phyloP scores from a whole-genome alignment of 2,797 vertebrate species.

The Labroides dimidiatus region DNA sequence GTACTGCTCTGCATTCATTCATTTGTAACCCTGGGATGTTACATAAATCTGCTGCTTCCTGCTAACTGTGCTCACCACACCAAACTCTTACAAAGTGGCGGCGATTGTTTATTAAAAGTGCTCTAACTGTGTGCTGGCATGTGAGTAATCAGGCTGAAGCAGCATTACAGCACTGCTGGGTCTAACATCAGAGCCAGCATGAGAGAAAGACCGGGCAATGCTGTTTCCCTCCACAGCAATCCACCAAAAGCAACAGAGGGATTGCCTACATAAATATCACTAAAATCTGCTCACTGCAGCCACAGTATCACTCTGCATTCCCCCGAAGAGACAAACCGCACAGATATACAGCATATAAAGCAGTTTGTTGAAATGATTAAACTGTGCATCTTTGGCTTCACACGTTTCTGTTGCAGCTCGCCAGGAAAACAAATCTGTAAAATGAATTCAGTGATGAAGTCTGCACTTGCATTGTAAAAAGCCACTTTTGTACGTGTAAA shows the following conservation, averaged over 20 bases:
- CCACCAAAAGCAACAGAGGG: conserved; percentile 20
- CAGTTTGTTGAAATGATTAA: neutral
- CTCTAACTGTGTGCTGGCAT: neutral
- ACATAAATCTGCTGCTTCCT: conserved; percentile 25
- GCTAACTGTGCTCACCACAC: neutral
- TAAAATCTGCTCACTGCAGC: conserved; percentile 11
- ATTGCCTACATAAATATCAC: conserved; percentile 14
- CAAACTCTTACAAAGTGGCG: neutral
- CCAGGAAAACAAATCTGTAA: conserved; percentile 21
- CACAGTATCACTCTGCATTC: conserved; percentile 11
- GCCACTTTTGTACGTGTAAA: neutral
- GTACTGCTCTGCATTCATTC: conserved; percentile 36
- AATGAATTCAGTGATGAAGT: conserved; percentile 16
- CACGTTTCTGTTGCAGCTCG: neutral
- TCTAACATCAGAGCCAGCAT: neutral
- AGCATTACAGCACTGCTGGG: conserved; percentile 5
- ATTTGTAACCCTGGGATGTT: conserved; percentile 35
- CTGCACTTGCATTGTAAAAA: conserved; percentile 12
- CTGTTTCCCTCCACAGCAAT: conserved; percentile 2
- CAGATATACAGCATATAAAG: conserved; percentile 1
- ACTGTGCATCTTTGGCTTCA: neutral
- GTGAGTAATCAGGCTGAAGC: conserved; percentile 12
- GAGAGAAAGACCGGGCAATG: conserved; percentile 1
- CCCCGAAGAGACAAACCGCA: neutral
- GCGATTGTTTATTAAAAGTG: conserved; percentile 1